phyloP scores from a whole-genome alignment of 2,113 vertebrate genomes.

The Pica pica region DNA sequence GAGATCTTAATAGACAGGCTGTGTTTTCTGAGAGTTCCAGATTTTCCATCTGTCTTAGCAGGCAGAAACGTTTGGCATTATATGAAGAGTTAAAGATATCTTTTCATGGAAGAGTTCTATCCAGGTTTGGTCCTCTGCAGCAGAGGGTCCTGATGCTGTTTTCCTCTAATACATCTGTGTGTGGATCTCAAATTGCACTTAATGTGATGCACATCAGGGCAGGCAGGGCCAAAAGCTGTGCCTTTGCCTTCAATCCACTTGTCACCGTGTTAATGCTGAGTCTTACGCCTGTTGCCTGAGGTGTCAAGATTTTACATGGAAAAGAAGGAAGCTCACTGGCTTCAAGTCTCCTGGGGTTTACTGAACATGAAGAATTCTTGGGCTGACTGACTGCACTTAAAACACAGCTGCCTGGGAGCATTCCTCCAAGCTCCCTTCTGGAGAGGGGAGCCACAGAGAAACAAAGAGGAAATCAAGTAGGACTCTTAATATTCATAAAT shows the following conservation, averaged over 20 bases:
- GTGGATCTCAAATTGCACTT: neutral
- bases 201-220: neutral
- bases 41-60: neutral
- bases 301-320: slow-evolving; percentile 1
- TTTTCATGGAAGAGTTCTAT: neutral
- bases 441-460: neutral
- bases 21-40: neutral
- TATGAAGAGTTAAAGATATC: neutral
- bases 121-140: neutral
- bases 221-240: neutral
- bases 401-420: neutral
- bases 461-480: neutral
- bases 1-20: neutral
- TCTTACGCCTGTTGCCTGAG: neutral
- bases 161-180: neutral
- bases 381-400: slow-evolving; percentile 7
- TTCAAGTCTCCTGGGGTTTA: neutral
- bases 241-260: neutral
- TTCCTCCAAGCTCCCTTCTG: neutral
- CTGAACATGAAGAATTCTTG: neutral
- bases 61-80: neutral
- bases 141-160: neutral
- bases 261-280: neutral
- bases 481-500: slow-evolving; percentile 23
- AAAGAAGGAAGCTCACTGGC: neutral